Evolutionary conservation across 92 coral and sea anemone species (phyloP).

Genomic region (Actinernus sp.): DNA sequence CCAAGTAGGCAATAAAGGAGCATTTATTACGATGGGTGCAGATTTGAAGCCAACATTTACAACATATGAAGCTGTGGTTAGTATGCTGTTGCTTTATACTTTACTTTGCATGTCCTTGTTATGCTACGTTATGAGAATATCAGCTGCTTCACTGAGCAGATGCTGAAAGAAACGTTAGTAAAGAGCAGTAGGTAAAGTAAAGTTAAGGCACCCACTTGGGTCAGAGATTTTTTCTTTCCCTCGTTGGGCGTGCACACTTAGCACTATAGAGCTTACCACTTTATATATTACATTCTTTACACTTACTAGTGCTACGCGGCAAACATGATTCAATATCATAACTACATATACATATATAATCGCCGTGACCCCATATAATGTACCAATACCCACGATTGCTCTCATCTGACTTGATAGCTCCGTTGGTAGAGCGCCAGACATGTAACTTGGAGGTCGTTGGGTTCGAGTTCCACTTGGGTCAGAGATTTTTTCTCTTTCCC

Average conservation of each 20-base stretch:
- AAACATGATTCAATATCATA: too few relatives aligned
- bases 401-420: too few relatives aligned
- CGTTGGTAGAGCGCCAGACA: too few relatives aligned
- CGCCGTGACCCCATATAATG: too few relatives aligned
- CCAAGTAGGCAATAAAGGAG: conserved; percentile 98
- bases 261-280: background rate
- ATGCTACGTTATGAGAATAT: background rate
- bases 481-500: too few relatives aligned
- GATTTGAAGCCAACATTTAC: conserved; percentile 92
- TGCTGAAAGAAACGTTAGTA: background rate
- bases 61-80: conserved; percentile 96
- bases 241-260: background rate
- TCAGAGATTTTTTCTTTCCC: background rate
- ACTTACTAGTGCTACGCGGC: too few relatives aligned
- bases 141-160: background rate
- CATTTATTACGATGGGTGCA: conserved; percentile 87
- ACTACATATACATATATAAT: too few relatives aligned
- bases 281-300: too few relatives aligned
- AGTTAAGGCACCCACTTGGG: background rate
- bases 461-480: too few relatives aligned
- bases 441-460: too few relatives aligned
- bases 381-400: too few relatives aligned
- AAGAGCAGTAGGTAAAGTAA: background rate
- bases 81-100: conserved; percentile 12
- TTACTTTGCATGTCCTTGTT: too few relatives aligned